phyloP scores from a whole-genome alignment of 2,113 vertebrate genomes.

The Erinaceus europaeus region DNA sequence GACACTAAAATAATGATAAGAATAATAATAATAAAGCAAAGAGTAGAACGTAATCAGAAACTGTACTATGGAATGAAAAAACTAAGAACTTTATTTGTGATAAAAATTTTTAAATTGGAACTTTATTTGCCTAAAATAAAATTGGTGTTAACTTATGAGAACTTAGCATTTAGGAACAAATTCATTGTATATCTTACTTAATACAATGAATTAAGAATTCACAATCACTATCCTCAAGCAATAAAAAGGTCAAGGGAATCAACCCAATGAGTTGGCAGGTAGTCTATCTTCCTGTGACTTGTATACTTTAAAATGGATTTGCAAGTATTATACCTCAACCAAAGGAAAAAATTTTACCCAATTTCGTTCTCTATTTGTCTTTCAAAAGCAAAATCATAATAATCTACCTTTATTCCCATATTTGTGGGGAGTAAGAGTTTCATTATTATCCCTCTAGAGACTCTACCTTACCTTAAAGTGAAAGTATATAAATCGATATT shows the following conservation, averaged over 20 bases:
- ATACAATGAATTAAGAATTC: neutral
- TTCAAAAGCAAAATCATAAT: constrained; percentile 59
- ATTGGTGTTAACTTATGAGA: neutral
- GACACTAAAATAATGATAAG: too few species aligned
- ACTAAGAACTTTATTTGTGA: too few species aligned
- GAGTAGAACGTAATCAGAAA: neutral
- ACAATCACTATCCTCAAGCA: neutral
- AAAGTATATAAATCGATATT: constrained; percentile 87
- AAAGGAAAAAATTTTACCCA: constrained; percentile 42
- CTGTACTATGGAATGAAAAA: too few species aligned
- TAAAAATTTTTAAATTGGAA: too few species aligned
- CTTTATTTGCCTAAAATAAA: neutral
- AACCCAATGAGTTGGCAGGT: neutral
- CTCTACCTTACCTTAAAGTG: constrained; percentile 73
- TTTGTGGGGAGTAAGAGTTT: constrained; percentile 79
- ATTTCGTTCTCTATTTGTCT: constrained; percentile 33
- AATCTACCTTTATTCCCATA: constrained; percentile 54
- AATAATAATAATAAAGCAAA: too few species aligned
- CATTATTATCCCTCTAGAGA: constrained; percentile 66
- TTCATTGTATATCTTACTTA: neutral
- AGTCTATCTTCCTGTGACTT: neutral
- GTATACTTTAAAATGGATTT: neutral
- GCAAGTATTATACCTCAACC: neutral
- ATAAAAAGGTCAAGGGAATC: neutral
- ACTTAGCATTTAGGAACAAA: neutral